Conservation (phyloP, 2,888 invertebrate species). For the Papilio gigon region DNA sequence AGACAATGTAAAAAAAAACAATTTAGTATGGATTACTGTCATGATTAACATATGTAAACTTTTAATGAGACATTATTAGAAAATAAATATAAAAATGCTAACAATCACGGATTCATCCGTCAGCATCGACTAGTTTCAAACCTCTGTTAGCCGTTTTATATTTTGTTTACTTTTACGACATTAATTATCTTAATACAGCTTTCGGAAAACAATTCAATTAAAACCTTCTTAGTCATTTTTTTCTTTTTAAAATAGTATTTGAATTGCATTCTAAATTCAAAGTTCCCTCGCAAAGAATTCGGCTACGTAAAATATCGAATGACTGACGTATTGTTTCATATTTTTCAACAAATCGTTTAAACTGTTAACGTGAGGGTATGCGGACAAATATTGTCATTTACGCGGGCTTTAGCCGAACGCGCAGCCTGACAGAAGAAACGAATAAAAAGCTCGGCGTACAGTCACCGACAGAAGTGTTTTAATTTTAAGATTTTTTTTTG, state of each 20-base stretch:
- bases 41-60: too few relatives aligned
- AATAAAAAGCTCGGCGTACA: slow-evolving; percentile 68
- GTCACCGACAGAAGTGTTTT: slow-evolving; percentile 48
- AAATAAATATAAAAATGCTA: too few relatives aligned
- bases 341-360: slow-evolving; percentile 37
- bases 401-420: slow-evolving; percentile 58
- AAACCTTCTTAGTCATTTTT: not conserved
- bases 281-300: slow-evolving; percentile 7
- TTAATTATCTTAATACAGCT: too few relatives aligned
- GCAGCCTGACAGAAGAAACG: slow-evolving; percentile 62
- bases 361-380: slow-evolving; percentile 44
- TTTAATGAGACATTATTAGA: too few relatives aligned
- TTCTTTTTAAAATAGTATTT: not conserved
- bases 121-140: too few relatives aligned
- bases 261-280: not conserved
- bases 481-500: slow-evolving; percentile 21
- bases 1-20: too few relatives aligned
- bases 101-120: too few relatives aligned
- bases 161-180: too few relatives aligned
- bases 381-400: slow-evolving; percentile 54
- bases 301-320: slow-evolving; percentile 14
- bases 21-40: too few relatives aligned
- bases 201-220: too few relatives aligned
- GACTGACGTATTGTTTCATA: slow-evolving; percentile 30
- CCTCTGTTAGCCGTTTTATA: too few relatives aligned